Evolutionary conservation across 1,140 invertebrate genomes (phyloP), one percentile per base, ranked within the genome.

Genomic region (Macrotrachela quadricornifera): DNA sequence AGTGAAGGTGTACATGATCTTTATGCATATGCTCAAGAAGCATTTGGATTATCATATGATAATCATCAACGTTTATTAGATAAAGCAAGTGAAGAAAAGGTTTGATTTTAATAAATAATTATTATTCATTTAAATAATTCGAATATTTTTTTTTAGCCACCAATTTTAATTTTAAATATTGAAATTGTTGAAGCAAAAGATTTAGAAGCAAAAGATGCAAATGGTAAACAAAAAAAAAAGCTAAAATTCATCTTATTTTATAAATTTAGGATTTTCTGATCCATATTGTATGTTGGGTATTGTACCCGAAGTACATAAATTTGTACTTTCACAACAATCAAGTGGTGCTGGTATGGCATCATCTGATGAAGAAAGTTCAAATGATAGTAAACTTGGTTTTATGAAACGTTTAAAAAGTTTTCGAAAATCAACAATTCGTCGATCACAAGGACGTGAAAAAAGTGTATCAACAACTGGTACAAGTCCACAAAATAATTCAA

Each of bases 241-340:
- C 8, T 4, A 30, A 30, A 30, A 8, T 30, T 30, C 8, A 4
- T 30, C 8, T 30, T 4, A 30, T 30, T 30, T 4, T 30, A 2
- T 30, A 8, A 4, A 4, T 30, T 30, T 30, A 30, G 21, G 21
- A 57, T 92, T 85, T 73, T 88, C 85, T 67, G 87, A 92, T 68
- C 87, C 87, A 1, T 92, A 90, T 69, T 90, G 85, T 71, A 92
- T 94, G 87, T 73, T 92, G 69, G 87, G 87, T 37, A 90, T 92
- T 46, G 66, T 75, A 49, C 75, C 75, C 0, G 73, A 30, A 30
- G 8, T 30, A 8, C 21, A 30, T 30, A 2, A 30, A 4, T 30
- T 30, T 30, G 2, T 8, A 2, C 8, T 30, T 4, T 30, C 21
- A 4, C 21, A 8, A 4, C 21, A 30, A 30, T 2, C 21, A 30